A percentile compares a stretch with the other conserved stretches of the same genome.
Evolutionary conservation across 37 sponge, comb jelly and placozoan genomes (phyloP).

Genomic region (Hexactinellida sp.): DNA sequence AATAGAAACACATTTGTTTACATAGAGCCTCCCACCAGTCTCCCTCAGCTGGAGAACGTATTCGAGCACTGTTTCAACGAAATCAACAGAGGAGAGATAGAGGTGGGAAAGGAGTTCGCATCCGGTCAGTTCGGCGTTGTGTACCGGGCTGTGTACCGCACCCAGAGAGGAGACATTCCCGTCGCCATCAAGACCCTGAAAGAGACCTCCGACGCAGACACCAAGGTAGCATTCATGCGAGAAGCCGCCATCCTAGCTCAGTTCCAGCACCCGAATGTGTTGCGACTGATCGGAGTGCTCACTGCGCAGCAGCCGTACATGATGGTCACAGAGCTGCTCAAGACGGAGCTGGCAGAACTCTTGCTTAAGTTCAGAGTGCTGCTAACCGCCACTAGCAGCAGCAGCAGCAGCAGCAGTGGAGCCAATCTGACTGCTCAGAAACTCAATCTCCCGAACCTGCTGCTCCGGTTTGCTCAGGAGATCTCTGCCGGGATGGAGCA

Average conservation of each 20-base stretch:
- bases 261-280: slow-evolving; percentile 4
- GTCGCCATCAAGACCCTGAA: slow-evolving; percentile 13
- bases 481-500: background rate
- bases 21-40: background rate
- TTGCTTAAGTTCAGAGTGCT: background rate
- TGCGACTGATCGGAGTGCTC: slow-evolving; percentile 4
- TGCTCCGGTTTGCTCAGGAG: background rate
- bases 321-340: slow-evolving; percentile 13
- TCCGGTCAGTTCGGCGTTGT: slow-evolving; percentile 7
- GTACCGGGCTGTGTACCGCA: background rate
- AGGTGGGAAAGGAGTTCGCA: slow-evolving; percentile 1
- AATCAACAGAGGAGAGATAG: background rate
- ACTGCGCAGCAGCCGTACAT: background rate
- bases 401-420: background rate
- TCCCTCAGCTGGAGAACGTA: background rate
- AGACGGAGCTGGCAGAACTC: background rate
- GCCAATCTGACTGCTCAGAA: background rate
- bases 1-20: background rate
- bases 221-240: slow-evolving; percentile 17
- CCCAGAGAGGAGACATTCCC: background rate
- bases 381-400: too few species aligned
- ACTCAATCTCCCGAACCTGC: background rate
- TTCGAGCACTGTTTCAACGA: background rate
- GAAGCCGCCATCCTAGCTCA: slow-evolving; percentile 17
- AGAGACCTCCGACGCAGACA: background rate